These are phyloP conservation scores for Rugalucina vietnamica DNA, from an alignment of 2,888 invertebrate species.

Conservation along the genomic window DNA sequence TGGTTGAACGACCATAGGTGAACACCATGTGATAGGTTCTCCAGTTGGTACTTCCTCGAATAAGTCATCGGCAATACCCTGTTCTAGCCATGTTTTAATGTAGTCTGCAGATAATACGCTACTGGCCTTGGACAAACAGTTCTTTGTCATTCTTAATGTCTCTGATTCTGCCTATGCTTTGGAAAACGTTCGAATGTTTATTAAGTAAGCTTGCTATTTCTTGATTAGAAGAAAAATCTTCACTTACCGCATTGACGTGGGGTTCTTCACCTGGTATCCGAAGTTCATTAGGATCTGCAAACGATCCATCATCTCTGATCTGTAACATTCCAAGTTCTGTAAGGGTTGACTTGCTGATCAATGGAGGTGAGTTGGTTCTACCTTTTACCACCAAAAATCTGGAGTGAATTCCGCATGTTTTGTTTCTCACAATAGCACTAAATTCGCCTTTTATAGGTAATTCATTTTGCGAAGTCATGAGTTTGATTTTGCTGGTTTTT, in stretches of 20 bases:
- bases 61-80: no score
- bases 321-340: slow-evolving; percentile 11
- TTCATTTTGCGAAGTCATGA: slow-evolving; percentile 3
- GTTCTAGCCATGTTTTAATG: no score
- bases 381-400: background rate
- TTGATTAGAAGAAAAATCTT: background rate
- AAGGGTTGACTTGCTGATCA: slow-evolving; percentile 15
- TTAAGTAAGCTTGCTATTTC: background rate
- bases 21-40: no score
- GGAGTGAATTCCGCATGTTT: slow-evolving; percentile 16
- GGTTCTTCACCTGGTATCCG: background rate
- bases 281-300: background rate
- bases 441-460: background rate
- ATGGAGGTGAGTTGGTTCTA: no score
- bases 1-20: no score
- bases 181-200: background rate
- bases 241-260: background rate
- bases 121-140: no score
- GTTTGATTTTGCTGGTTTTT: slow-evolving; percentile 6
- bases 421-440: slow-evolving; percentile 11
- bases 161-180: background rate
- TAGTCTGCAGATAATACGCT: no score
- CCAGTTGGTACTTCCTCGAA: no score
- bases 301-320: slow-evolving; percentile 11
- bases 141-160: no score